Percentiles rank a stretch among this genome's conserved stretches.
These are phyloP conservation scores for Coilia nasus DNA, from an alignment of 2,797 vertebrate species.

Conservation along the genomic window DNA sequence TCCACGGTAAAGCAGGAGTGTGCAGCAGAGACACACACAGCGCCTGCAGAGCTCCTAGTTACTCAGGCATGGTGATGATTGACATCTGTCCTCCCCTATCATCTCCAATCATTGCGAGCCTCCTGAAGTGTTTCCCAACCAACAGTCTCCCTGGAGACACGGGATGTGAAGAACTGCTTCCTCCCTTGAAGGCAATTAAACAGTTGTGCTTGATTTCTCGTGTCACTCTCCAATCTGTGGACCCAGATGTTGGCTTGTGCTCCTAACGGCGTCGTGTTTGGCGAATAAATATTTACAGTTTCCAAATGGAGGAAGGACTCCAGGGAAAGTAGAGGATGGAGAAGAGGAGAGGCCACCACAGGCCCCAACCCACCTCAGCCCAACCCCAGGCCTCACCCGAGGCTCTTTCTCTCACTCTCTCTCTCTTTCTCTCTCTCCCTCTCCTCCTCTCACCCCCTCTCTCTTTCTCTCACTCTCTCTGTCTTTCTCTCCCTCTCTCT, in stretches of 20 bases:
- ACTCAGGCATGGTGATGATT: conserved; percentile 10
- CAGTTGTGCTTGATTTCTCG: conserved; percentile 40
- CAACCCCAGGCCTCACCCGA: neutral
- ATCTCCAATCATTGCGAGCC: neutral
- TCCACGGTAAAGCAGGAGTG: neutral
- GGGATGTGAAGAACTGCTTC: neutral
- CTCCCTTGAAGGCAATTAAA: conserved; percentile 42
- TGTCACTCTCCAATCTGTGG: conserved; percentile 39
- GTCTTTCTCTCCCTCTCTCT: neutral
- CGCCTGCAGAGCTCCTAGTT: conserved; percentile 12
- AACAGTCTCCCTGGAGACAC: conserved; percentile 27
- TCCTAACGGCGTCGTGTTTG: neutral
- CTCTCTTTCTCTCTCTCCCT: neutral
- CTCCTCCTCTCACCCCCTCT: too few species aligned
- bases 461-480: neutral
- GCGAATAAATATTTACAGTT: conserved; percentile 41
- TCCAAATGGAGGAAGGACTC: conserved; percentile 27
- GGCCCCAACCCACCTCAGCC: neutral
- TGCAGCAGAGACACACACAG: neutral
- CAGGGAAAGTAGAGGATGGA: neutral
- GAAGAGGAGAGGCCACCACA: neutral
- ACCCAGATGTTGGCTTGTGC: conserved; percentile 33
- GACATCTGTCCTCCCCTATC: conserved; percentile 21
- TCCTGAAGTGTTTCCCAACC: conserved; percentile 13
- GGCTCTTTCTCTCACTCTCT: neutral